phyloP scores from a whole-genome alignment of 2,113 vertebrate species.

The Eulemur rufifrons region DNA sequence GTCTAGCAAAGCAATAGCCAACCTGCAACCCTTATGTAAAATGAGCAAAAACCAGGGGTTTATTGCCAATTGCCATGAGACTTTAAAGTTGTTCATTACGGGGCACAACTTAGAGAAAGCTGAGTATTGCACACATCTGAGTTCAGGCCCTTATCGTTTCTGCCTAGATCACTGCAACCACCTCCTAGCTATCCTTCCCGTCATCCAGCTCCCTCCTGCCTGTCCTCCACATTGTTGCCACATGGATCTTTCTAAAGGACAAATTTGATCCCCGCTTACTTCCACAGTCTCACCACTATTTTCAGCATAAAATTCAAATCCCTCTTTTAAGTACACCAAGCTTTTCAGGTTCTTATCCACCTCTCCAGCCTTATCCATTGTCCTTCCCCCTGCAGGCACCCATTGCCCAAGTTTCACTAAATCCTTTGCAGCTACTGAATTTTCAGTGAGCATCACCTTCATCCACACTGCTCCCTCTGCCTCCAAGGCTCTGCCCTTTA shows the following conservation, averaged over 20 bases:
- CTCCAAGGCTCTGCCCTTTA: background rate
- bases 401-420: background rate
- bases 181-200: background rate
- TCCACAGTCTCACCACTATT: background rate
- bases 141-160: background rate
- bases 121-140: background rate
- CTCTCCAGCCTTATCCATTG: background rate
- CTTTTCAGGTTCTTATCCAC: background rate
- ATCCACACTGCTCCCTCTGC: background rate
- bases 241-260: background rate
- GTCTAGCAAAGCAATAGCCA: background rate
- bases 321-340: background rate
- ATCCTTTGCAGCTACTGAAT: background rate
- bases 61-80: background rate
- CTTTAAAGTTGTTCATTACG: background rate
- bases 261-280: background rate
- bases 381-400: background rate
- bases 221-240: background rate
- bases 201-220: background rate
- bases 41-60: background rate
- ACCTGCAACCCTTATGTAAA: background rate
- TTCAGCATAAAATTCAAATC: background rate
- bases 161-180: background rate
- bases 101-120: background rate
- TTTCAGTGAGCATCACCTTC: background rate